phyloP scores from a whole-genome alignment of 2,113 vertebrate genomes.

The Eurystomus gularis region DNA sequence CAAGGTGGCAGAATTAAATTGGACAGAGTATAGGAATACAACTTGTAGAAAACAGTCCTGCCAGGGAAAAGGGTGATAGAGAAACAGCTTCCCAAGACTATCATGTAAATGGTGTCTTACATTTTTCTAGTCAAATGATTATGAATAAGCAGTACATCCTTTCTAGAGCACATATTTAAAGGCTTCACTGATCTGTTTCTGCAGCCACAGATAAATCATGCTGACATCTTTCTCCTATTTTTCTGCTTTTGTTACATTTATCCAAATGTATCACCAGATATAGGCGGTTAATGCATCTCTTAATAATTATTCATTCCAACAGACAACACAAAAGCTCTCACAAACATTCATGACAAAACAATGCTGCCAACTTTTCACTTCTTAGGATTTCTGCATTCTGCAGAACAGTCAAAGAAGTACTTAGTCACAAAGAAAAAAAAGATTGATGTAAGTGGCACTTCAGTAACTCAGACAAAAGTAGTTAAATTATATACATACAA shows the following conservation, averaged over 20 bases:
- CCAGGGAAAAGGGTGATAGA: background rate
- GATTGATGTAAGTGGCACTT: background rate
- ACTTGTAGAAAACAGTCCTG: background rate
- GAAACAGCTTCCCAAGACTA: background rate
- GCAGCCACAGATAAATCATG: background rate
- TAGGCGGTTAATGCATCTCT: background rate
- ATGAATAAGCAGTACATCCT: background rate
- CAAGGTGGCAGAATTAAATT: background rate
- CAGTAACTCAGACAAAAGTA: background rate
- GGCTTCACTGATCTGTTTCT: background rate
- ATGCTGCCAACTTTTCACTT: background rate
- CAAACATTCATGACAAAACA: background rate
- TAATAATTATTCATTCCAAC: background rate
- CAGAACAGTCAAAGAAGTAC: background rate
- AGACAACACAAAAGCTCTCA: background rate
- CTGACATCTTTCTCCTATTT: background rate
- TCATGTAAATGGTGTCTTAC: background rate
- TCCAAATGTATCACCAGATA: background rate
- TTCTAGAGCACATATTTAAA: background rate
- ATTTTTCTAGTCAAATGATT: background rate
- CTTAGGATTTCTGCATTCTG: background rate
- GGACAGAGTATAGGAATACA: background rate
- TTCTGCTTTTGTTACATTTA: slow-evolving; percentile 8
- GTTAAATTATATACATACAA: background rate
- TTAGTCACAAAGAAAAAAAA: background rate